Base-by-base conservation (phyloP, 2,797 vertebrate species). In the Ciconia nigra region DNA sequence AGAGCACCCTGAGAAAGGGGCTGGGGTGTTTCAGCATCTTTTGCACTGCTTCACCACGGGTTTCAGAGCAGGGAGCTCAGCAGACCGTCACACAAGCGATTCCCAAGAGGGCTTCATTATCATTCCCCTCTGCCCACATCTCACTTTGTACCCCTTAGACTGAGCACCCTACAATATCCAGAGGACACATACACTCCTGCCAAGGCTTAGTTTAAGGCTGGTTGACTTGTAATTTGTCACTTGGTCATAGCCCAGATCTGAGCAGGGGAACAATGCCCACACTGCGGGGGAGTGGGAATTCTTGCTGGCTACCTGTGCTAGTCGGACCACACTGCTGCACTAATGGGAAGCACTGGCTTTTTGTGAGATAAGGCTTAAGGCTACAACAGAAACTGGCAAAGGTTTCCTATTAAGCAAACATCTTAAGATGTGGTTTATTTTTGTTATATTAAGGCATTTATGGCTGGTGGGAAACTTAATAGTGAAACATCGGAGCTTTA, bases 271-370 rank as follows among this genome's bases (percentile, higher is more conserved):
- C 13, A 67, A 21, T 13, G 17, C 16, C 83, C 31, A 76, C 6
- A 2, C 7, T 2, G 2, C 1, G 1, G 5, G 7, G 4, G 7
- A 47, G 31, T 8, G 13, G 37, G 20, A 65, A 37, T 28, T 51
- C 46, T 51, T 94, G 42, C 20, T 74, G 55, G 33, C 20, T 79
- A 25, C 19, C 24, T 83, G 25, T 33, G 41, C 19, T 20, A n/a
- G 22, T 9, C 12, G 13, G 47, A 79, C 17, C 14, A 49, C 9
- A 46, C 28, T 5, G 5, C 29, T 39, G 8, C 25, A 39, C 21
- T 57, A 57, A 15, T 10, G 22, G 28, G 55, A 91, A 90, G 33
- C 11, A 21, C 25, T 57, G 74, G 35, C 25, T 73, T 55, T 31
- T 83, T 44, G 13, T 61, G 20, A 86, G 22, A 11, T n/a, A 90